A percentile compares a stretch with the other conserved stretches of the same genome.
Conservation (phyloP, 2,797 vertebrate species). For the Sorex maritimensis region DNA sequence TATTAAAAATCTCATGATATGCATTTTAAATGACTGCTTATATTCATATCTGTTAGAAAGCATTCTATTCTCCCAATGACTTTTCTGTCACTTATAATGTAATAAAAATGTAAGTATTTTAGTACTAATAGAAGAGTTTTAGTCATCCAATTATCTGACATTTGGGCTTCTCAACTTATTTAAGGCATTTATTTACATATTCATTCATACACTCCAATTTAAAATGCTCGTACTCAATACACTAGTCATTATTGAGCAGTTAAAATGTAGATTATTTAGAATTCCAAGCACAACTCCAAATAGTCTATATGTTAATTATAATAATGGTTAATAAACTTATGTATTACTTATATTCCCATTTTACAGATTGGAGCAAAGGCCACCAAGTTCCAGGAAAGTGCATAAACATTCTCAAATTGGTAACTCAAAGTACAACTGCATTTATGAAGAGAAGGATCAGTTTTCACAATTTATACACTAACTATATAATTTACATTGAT, state of each 20-base stretch:
- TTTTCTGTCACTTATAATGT: constrained; percentile 46
- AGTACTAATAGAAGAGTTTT: constrained; percentile 17
- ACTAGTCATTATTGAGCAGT: background rate
- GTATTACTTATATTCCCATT: constrained; percentile 20
- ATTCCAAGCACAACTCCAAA: background rate
- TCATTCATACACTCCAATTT: background rate
- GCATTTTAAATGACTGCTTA: constrained; percentile 68
- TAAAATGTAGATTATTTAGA: background rate
- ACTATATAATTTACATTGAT: constrained; percentile 11
- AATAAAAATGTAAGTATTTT: constrained; percentile 23
- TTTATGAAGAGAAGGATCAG: background rate
- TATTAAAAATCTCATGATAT: constrained; percentile 84
- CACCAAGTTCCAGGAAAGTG: too few relatives aligned
- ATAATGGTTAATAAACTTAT: background rate
- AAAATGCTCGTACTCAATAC: background rate
- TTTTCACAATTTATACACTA: constrained; percentile 17
- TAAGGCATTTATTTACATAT: background rate
- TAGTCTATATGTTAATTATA: background rate
- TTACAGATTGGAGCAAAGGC: background rate
- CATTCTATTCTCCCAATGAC: constrained; percentile 53
- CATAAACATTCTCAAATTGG: background rate
- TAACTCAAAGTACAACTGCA: background rate
- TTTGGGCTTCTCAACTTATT: background rate
- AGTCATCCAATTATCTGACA: background rate
- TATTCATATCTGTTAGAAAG: constrained; percentile 80